These are phyloP conservation scores for Stercorarius parasiticus DNA, from an alignment of 2,113 vertebrate genomes.

Conservation along the genomic window DNA sequence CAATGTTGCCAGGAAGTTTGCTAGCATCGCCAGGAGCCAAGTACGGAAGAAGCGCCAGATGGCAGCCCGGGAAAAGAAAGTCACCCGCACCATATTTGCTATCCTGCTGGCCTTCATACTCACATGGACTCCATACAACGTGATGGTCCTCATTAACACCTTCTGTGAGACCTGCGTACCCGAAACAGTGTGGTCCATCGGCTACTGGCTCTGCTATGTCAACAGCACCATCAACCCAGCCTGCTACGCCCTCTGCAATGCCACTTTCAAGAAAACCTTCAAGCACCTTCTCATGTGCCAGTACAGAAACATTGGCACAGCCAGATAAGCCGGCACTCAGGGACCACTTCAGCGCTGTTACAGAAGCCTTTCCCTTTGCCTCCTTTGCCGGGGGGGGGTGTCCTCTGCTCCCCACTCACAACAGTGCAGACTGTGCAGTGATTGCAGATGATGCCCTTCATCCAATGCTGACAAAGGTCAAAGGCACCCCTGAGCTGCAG, in stretches of 20 bases:
- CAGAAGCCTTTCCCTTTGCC: background rate
- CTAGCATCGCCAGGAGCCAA: conserved; percentile 96
- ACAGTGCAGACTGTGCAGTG: background rate
- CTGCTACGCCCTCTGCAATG: conserved; percentile 97
- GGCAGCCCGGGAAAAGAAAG: conserved; percentile 97
- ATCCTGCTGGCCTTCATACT: conserved; percentile 97
- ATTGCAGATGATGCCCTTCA: conserved; percentile 25
- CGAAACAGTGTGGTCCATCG: conserved; percentile 93
- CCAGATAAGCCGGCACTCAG: conserved; percentile 82
- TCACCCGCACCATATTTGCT: conserved; percentile 97
- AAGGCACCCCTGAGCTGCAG: background rate
- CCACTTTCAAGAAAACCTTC: conserved; percentile 99
- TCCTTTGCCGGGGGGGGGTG: background rate
- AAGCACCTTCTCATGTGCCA: conserved; percentile 97
- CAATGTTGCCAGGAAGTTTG: conserved; percentile 94
- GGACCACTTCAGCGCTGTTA: conserved; percentile 2
- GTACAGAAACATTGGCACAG: conserved; percentile 93
- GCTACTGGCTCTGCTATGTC: conserved; percentile 99
- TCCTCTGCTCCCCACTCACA: conserved; percentile 2
- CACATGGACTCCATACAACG: conserved; percentile 98
- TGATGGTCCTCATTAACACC: conserved; percentile 98
- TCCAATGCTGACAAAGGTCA: background rate
- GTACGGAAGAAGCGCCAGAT: conserved; percentile 96
- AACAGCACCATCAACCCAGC: conserved; percentile 99
- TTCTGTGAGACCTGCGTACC: conserved; percentile 94